Percentiles rank a stretch among this genome's conserved stretches.
Conservation (phyloP, 2,113 vertebrate genomes). For the Oxyura jamaicensis region DNA sequence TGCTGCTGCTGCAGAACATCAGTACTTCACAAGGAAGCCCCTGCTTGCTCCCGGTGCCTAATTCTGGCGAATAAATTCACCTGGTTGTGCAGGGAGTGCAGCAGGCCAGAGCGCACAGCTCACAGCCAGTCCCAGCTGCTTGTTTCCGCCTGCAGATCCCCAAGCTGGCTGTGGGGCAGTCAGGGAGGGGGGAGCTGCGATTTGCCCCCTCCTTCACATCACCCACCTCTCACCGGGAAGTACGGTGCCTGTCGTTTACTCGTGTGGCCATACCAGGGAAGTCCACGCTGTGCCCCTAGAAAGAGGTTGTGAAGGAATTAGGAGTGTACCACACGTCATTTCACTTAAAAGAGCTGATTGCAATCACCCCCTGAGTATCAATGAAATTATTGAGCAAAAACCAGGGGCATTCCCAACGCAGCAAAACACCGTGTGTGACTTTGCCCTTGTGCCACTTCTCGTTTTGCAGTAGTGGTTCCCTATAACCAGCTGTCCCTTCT, state of each 20-base stretch:
- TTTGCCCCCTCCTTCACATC: not conserved
- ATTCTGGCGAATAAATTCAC: not conserved
- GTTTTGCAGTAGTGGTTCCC: slow-evolving; percentile 8
- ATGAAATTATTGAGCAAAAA: slow-evolving; percentile 30
- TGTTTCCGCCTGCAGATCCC: not conserved
- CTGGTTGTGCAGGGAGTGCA: fast-evolving
- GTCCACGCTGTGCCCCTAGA: not conserved
- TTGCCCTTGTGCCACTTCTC: slow-evolving; percentile 25
- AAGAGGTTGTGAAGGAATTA: not conserved
- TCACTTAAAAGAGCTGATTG: not conserved
- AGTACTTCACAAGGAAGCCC: not conserved
- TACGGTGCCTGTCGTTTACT: not conserved
- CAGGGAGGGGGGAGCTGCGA: not conserved
- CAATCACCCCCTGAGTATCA: not conserved
- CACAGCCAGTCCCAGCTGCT: not conserved
- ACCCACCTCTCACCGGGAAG: not conserved
- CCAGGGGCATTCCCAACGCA: slow-evolving; percentile 26
- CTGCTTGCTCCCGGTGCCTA: not conserved
- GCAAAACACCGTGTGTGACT: not conserved
- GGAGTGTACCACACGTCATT: not conserved
- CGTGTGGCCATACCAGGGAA: not conserved
- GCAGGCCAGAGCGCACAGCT: not conserved
- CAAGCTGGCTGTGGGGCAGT: not conserved
- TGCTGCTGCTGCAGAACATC: not conserved
- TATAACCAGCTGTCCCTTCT: not conserved